phyloP scores from a whole-genome alignment of 2,113 vertebrate genomes.

The Neodontobutis hainanensis region DNA sequence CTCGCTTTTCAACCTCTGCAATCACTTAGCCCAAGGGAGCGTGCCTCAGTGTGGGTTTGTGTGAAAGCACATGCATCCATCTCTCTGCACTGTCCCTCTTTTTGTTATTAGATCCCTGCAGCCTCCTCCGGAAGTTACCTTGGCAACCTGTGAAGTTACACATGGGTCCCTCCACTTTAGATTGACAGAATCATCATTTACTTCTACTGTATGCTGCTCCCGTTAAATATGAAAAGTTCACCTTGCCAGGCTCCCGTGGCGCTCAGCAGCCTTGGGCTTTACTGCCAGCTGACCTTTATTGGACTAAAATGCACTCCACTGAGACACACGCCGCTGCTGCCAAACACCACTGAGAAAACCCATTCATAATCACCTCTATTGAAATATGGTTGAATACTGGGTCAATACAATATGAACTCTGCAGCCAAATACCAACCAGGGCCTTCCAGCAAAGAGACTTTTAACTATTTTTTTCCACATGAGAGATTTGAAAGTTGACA shows the following conservation, averaged over 20 bases:
- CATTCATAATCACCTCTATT: background rate
- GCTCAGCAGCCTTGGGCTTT: slow-evolving; percentile 5
- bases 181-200: slow-evolving; percentile 41
- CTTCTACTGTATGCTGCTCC: slow-evolving; percentile 12
- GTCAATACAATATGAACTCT: background rate
- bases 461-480: background rate
- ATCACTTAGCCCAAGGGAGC: slow-evolving; percentile 58
- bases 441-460: background rate
- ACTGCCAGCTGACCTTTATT: slow-evolving; percentile 40
- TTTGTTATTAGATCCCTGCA: slow-evolving; percentile 61
- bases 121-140: slow-evolving; percentile 42
- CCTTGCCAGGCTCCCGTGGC: background rate
- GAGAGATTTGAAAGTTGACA: background rate
- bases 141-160: slow-evolving; percentile 51
- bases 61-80: slow-evolving; percentile 38
- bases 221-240: slow-evolving; percentile 43
- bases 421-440: background rate
- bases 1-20: slow-evolving; percentile 52
- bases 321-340: slow-evolving; percentile 2
- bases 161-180: slow-evolving; percentile 30
- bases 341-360: background rate
- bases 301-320: slow-evolving; percentile 13
- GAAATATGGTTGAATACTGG: background rate
- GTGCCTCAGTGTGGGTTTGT: slow-evolving; percentile 25
- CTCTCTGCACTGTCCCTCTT: slow-evolving; percentile 23